Percentiles rank a stretch among this genome's conserved stretches.
phyloP scores from a whole-genome alignment of 53 echinoderm and acorn worm species.

The Astropecten irregularis region DNA sequence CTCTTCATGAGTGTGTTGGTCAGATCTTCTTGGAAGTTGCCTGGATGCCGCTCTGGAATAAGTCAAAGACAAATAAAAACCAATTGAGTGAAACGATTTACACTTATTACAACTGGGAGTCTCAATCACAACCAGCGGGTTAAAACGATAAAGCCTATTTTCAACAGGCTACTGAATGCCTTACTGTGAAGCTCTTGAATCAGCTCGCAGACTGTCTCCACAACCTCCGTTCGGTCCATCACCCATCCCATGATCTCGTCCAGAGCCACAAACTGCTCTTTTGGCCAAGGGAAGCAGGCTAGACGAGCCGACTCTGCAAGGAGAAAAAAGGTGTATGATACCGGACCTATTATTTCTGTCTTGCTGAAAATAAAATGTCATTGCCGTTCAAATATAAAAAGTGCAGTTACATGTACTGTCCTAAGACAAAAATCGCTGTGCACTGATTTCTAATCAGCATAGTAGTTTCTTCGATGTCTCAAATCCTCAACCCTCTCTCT shows the following conservation, averaged over 20 bases:
- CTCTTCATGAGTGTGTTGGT: slow-evolving; percentile 29
- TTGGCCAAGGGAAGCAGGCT: slow-evolving; percentile 67
- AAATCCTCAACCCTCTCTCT: too few relatives aligned
- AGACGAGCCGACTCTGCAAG: slow-evolving; percentile 37
- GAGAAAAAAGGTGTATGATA: too few relatives aligned
- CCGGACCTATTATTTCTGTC: too few relatives aligned
- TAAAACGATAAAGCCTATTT: too few relatives aligned
- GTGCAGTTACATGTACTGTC: too few relatives aligned
- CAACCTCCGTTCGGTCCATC: slow-evolving; percentile 19
- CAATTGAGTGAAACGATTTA: too few relatives aligned
- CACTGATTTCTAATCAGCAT: not conserved
- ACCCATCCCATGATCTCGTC: slow-evolving; percentile 57
- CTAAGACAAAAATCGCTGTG: not conserved
- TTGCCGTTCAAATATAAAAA: too few relatives aligned
- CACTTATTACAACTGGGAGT: too few relatives aligned
- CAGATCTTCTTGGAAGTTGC: slow-evolving; percentile 42
- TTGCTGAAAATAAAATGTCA: too few relatives aligned
- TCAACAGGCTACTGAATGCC: too few relatives aligned
- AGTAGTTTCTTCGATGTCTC: too few relatives aligned
- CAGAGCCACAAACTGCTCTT: slow-evolving; percentile 63
- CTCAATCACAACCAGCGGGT: too few relatives aligned
- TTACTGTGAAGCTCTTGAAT: slow-evolving; percentile 57
- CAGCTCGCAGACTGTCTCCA: slow-evolving; percentile 21
- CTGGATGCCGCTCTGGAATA: slow-evolving; percentile 37
- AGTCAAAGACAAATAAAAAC: not conserved